Percentiles rank a stretch among this genome's conserved stretches.
phyloP scores from a whole-genome alignment of 2,113 vertebrate species.

The Eurypyga helias region DNA sequence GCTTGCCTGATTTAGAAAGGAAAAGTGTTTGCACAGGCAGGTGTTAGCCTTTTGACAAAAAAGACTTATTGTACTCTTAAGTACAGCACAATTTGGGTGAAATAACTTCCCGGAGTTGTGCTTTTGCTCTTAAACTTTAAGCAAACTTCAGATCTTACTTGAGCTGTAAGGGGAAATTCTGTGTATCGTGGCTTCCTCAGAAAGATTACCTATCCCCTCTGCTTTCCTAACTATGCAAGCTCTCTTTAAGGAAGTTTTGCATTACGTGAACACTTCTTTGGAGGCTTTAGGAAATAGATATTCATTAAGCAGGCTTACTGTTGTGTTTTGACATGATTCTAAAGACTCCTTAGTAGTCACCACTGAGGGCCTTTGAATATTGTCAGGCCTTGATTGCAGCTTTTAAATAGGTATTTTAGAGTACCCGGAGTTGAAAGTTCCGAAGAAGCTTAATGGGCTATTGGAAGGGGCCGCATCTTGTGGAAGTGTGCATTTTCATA shows the following conservation, averaged over 20 bases:
- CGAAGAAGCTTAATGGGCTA: not conserved
- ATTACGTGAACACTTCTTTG: not conserved
- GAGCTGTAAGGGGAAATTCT: not conserved
- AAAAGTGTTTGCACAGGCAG: not conserved
- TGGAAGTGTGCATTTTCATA: not conserved
- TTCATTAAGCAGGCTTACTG: not conserved
- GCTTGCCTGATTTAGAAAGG: conserved; percentile 8
- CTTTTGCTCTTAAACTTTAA: not conserved
- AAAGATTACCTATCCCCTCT: not conserved
- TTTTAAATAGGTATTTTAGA: not conserved
- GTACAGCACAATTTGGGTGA: not conserved
- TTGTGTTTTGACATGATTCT: not conserved
- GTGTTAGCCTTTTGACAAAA: conserved; percentile 22
- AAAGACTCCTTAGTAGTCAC: not conserved
- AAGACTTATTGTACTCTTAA: not conserved
- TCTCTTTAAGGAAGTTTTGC: not conserved
- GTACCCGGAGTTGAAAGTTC: not conserved
- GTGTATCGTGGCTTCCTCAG: not conserved
- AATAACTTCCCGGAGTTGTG: not conserved
- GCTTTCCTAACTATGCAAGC: not conserved
- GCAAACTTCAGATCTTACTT: not conserved
- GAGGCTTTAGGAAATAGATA: not conserved
- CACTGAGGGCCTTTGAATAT: not conserved
- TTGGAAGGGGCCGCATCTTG: not conserved
- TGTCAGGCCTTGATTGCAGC: not conserved